phyloP scores from a whole-genome alignment of 2,797 vertebrate genomes.

The Sciurus vulgaris region DNA sequence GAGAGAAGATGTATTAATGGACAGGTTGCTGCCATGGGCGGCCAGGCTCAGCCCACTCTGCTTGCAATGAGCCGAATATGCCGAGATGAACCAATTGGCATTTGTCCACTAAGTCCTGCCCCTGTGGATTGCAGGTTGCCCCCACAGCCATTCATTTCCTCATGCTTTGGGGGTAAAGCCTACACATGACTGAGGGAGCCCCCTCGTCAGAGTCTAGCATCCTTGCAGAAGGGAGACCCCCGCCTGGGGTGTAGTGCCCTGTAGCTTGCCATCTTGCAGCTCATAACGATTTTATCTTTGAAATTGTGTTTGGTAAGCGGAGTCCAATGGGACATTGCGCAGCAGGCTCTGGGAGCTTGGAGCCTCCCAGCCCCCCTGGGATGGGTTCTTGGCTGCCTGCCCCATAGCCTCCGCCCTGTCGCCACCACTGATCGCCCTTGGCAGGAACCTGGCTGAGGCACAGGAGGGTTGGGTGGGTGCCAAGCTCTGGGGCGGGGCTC shows the following conservation, averaged over 20 bases:
- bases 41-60: neutral
- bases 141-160: neutral
- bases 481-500: neutral
- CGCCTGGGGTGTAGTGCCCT: neutral
- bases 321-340: neutral
- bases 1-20: neutral
- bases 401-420: neutral
- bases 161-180: neutral
- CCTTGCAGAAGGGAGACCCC: neutral
- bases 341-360: neutral
- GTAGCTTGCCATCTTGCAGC: neutral
- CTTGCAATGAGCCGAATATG: neutral
- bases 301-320: constrained; percentile 7
- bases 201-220: neutral
- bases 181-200: neutral
- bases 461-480: neutral
- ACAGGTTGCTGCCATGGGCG: neutral
- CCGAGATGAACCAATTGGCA: neutral
- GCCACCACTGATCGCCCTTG: neutral
- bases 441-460: constrained; percentile 12
- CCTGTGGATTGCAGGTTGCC: neutral
- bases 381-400: neutral
- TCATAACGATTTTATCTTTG: constrained; percentile 46
- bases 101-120: neutral
- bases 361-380: neutral